phyloP scores from a whole-genome alignment of 2,113 vertebrate species.

The Pongo abelii region DNA sequence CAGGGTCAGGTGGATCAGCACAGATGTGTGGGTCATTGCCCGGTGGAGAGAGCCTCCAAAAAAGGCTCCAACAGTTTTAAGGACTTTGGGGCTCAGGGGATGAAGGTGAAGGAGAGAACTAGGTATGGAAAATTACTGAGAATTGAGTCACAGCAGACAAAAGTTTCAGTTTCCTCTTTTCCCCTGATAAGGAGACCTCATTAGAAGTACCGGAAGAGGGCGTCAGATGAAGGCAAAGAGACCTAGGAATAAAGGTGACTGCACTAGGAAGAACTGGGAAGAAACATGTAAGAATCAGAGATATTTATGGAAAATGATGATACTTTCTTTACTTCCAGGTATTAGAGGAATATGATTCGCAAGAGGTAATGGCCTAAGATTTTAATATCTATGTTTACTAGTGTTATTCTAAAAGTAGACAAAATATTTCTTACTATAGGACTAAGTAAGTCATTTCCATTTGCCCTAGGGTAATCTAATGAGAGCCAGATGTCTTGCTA shows the following conservation, averaged over 20 bases:
- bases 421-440: neutral
- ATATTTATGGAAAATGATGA: neutral
- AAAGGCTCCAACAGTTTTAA: neutral
- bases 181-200: neutral
- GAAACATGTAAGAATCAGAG: neutral
- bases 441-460: neutral
- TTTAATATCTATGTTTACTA: neutral
- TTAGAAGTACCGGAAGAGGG: neutral
- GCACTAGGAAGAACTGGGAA: neutral
- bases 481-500: neutral
- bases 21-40: rapidly evolving
- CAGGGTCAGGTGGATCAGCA: neutral
- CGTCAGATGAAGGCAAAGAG: neutral
- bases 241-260: neutral
- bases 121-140: neutral
- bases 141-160: neutral
- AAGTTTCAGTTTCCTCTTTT: neutral
- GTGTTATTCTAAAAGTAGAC: neutral
- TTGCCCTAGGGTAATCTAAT: neutral
- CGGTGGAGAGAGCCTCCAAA: no score
- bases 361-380: neutral
- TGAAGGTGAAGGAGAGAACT: neutral
- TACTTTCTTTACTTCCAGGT: neutral
- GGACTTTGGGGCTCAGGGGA: no score
- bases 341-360: neutral